Percentiles rank a stretch among this genome's conserved stretches.
Evolutionary conservation across 2,113 vertebrate genomes (phyloP).

Genomic region (Falco punctatus): DNA sequence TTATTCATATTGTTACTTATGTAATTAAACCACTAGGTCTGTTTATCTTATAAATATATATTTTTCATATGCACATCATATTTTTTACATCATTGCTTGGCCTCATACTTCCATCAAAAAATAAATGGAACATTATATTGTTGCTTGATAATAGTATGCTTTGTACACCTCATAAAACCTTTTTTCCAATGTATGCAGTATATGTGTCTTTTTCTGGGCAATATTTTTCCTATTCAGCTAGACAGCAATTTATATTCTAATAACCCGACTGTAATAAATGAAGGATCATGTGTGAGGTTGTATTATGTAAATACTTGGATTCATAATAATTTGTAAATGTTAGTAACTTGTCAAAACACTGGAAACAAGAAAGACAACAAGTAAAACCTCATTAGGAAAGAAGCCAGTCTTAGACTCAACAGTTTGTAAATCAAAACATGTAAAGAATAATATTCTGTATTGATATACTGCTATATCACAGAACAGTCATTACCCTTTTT

Average conservation of each 20-base stretch:
- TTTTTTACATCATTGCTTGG: neutral
- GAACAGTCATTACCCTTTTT: neutral
- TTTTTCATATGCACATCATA: neutral
- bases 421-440: neutral
- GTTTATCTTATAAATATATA: neutral
- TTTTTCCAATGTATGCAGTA: neutral
- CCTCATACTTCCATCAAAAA: neutral
- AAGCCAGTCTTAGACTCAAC: neutral
- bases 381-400: neutral
- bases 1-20: neutral
- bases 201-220: neutral
- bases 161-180: neutral
- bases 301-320: neutral
- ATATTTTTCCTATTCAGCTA: neutral
- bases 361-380: neutral
- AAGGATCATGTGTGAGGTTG: neutral
- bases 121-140: neutral
- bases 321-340: neutral
- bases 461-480: neutral
- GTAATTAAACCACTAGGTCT: neutral
- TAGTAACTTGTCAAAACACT: slow-evolving; percentile 11
- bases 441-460: neutral
- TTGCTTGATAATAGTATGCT: neutral
- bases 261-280: neutral
- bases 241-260: neutral